phyloP scores from a whole-genome alignment of 2,888 invertebrate genomes.

The Calephelis perditalis region DNA sequence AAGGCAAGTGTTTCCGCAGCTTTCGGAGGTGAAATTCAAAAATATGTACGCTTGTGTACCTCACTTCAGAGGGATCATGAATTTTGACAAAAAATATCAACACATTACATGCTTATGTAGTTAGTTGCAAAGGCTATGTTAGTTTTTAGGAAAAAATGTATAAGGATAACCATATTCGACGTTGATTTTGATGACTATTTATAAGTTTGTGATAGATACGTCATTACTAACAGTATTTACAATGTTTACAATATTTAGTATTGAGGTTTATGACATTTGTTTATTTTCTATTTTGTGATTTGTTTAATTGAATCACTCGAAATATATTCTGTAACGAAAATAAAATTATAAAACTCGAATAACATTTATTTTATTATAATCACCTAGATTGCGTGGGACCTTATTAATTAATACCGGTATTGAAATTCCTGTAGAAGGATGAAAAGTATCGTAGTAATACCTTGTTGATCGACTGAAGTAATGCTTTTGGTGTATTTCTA shows the following conservation, averaged over 20 bases:
- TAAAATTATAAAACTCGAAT: too few species aligned
- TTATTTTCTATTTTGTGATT: slow-evolving; percentile 2
- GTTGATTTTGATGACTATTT: slow-evolving; percentile 7
- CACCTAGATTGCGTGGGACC: too few species aligned
- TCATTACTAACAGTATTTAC: slow-evolving; percentile 12
- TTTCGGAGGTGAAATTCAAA: background rate
- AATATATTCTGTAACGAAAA: background rate
- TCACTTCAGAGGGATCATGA: slow-evolving; percentile 1
- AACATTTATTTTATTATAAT: too few species aligned
- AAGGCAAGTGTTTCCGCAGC: background rate
- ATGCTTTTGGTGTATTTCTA: too few species aligned
- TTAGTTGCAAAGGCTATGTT: background rate
- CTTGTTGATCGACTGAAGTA: too few species aligned
- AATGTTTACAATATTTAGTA: slow-evolving; percentile 8
- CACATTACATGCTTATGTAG: background rate
- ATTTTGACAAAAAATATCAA: background rate
- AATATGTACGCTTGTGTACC: background rate
- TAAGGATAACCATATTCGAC: background rate
- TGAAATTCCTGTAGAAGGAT: too few species aligned
- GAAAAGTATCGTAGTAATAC: too few species aligned
- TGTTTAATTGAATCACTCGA: slow-evolving; percentile 1
- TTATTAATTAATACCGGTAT: too few species aligned
- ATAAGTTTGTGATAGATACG: slow-evolving; percentile 10
- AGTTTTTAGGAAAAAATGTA: background rate
- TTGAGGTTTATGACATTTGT: background rate